Base-by-base conservation (phyloP, 1,140 invertebrate genomes). In the Polypedilum vanderplanki region DNA sequence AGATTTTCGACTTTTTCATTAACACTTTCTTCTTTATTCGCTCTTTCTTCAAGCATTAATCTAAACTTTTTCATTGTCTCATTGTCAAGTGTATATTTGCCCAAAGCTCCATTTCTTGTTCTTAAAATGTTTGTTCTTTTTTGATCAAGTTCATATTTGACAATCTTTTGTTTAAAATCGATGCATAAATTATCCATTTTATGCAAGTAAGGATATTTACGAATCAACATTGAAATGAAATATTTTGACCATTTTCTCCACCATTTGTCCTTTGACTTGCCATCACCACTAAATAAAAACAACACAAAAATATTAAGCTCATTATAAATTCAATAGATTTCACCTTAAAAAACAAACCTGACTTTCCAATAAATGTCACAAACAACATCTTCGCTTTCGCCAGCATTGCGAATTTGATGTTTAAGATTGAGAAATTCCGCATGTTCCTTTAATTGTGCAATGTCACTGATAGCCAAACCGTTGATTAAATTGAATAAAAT, bases 351-450 rank as follows among this genome's bases (percentile, higher is more conserved):
- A 57, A 57, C 12, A 12, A 57, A 18, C 17, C 65, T 18, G 18
- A 70, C 20, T 70, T 70, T 70, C 65, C 65, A 70, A 22, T 20
- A 70, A 70, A 70, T 18, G 18, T 70, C 7, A 70, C 65, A 70
- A 70, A 70, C n/a, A n/a, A 70, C 65, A 12, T 18, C 20, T 70
- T 70, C 65, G 9, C 17, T 9, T 18, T 70, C 65, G 15, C n/a
- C n/a, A 18, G 65, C 65, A 70, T 70, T 70, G 20, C 65, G 65
- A 18, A 70, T 70, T 70, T 70, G 65, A 18, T 70, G 65, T 70
- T 70, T 70, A 18, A 70, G 17, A 70, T 22, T 70, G 7, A 70
- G 18, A 22, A 70, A 70, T 18, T 70, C 65, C 5, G 65, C 65
- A 20, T 70, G 65, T 20, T 70, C 65, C 20, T 70, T 70, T 9